Evolutionary conservation across 1,140 invertebrate genomes (phyloP).

Genomic region (Berghia stephanieae): DNA sequence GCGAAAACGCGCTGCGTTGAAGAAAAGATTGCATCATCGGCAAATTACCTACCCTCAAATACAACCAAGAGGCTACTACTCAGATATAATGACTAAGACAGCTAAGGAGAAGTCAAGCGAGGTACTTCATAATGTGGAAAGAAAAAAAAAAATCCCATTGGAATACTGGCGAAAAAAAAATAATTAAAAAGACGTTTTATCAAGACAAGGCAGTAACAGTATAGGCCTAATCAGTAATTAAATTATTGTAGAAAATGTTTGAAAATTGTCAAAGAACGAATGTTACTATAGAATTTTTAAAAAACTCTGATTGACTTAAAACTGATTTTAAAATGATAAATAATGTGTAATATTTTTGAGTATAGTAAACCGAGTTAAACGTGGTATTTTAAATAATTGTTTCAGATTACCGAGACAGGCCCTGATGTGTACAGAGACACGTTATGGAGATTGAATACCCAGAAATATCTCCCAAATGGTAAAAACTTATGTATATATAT

Average conservation of each 20-base stretch:
- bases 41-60: slow-evolving; percentile 15
- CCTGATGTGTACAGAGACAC: background rate
- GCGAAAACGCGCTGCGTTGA: background rate
- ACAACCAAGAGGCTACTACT: slow-evolving; percentile 31
- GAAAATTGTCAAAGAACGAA: background rate
- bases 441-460: slow-evolving; percentile 22
- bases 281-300: background rate
- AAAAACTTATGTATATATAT: background rate
- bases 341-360: too few relatives aligned
- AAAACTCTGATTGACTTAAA: background rate
- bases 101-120: slow-evolving; percentile 20
- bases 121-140: background rate
- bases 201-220: background rate
- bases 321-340: too few relatives aligned
- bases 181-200: too few relatives aligned
- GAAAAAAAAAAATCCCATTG: background rate
- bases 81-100: slow-evolving; percentile 22
- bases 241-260: background rate
- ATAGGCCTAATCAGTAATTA: background rate
- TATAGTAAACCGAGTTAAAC: background rate
- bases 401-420: slow-evolving; percentile 5
- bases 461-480: slow-evolving; percentile 29
- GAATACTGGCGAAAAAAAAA: too few relatives aligned
- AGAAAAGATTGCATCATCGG: background rate
- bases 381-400: background rate